Conservation (phyloP, 2,797 vertebrate genomes). For the Myotis findleyi region DNA sequence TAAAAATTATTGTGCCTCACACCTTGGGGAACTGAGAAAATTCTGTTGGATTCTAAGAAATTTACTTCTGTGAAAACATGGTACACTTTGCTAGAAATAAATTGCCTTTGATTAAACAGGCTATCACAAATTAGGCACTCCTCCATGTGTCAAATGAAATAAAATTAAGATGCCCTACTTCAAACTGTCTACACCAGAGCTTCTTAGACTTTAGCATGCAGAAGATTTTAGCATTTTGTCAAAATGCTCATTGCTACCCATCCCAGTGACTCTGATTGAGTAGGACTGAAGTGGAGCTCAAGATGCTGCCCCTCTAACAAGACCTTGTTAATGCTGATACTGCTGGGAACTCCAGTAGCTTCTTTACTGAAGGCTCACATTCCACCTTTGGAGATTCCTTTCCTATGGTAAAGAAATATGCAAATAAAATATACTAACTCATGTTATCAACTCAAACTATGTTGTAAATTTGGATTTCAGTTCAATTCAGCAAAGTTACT, state of each 20-base stretch:
- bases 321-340: neutral
- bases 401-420: slow-evolving; percentile 22
- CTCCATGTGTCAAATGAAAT: slow-evolving; percentile 50
- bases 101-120: slow-evolving; percentile 42
- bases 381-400: neutral
- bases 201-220: neutral
- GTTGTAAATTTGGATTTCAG: neutral
- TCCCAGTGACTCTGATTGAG: slow-evolving; percentile 14
- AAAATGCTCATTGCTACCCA: slow-evolving; percentile 19
- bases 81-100: slow-evolving; percentile 45
- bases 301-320: slow-evolving; percentile 7
- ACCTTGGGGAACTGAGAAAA: slow-evolving; percentile 48
- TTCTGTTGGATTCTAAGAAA: slow-evolving; percentile 49
- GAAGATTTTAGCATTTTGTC: slow-evolving; percentile 21
- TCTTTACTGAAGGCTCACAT: slow-evolving; percentile 17
- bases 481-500: slow-evolving; percentile 27
- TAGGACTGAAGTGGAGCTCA: neutral
- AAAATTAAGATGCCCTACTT: slow-evolving; percentile 39
- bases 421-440: neutral
- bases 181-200: neutral
- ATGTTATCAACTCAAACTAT: slow-evolving; percentile 3
- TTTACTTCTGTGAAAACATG: slow-evolving; percentile 43
- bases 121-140: slow-evolving; percentile 30
- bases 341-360: neutral
- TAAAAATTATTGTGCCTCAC: slow-evolving; percentile 31